Percentiles rank a stretch among this genome's conserved stretches.
These are phyloP conservation scores for Calypte anna DNA, from an alignment of 2,113 vertebrate genomes.

Conservation along the genomic window DNA sequence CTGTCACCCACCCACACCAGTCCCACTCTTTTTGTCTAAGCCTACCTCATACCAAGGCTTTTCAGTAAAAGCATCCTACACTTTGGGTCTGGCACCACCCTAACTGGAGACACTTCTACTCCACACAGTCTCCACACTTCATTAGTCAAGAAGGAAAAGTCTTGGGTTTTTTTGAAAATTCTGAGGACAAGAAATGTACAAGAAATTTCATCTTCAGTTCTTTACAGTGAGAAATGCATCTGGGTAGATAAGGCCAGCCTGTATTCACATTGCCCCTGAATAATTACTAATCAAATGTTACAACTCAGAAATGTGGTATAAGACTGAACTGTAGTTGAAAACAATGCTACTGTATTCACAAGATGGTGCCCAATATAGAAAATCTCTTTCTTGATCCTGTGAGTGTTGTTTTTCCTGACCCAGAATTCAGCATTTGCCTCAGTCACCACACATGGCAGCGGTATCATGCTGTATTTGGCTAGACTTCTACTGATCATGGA, in stretches of 20 bases:
- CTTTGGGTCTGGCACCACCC: neutral
- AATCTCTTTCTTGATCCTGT: conserved; percentile 40
- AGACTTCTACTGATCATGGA: neutral
- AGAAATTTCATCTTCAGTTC: neutral
- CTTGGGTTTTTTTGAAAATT: neutral
- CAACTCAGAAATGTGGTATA: conserved; percentile 29
- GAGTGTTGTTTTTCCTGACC: conserved; percentile 58
- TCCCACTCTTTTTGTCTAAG: neutral
- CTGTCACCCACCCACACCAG: neutral
- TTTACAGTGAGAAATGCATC: neutral
- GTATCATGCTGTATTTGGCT: neutral
- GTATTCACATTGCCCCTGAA: conserved; percentile 12
- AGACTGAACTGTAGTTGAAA: conserved; percentile 43
- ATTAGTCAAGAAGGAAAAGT: neutral
- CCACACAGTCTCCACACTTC: neutral
- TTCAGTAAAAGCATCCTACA: neutral
- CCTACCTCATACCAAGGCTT: neutral
- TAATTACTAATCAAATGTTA: conserved; percentile 45
- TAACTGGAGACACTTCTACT: neutral
- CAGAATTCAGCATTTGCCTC: neutral
- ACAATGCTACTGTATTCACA: conserved; percentile 49
- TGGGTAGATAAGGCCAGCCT: neutral
- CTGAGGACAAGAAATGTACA: neutral
- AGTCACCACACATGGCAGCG: neutral
- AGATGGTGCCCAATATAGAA: conserved; percentile 36